Base-by-base conservation (phyloP, 2,888 invertebrate species). In the Alloplasta piceator region DNA sequence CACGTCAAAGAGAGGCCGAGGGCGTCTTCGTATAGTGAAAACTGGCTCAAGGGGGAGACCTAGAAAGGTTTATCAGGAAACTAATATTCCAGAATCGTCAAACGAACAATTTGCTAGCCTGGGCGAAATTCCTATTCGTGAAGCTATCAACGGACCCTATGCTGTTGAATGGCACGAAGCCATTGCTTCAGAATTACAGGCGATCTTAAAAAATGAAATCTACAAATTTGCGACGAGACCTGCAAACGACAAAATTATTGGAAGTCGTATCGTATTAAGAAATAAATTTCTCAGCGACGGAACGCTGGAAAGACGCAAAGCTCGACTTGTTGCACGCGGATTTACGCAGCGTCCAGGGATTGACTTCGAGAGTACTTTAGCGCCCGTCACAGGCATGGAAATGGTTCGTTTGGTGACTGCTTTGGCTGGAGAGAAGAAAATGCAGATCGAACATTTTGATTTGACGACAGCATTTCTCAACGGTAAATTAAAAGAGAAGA, bases 401-500 rank as follows among this genome's bases (percentile, higher is more conserved):
- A 84, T 86, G 2, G 78, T 88, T 48, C 77, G 87, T 56, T 36
- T 85, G 2, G 10, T 87, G 39, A 61, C n/a, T n/a, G n/a, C n/a
- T n/a, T n/a, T 83, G 46, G 84, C 85, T 16, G 84, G 80, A 36
- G 67, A 78, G 64, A 43, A 78, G 6, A 66, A 70, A 7, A 78
- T 86, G 78, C 46, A 77, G 12, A 76, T 87, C 1, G 26, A 79
- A 60, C 86, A 89, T 14, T 70, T 86, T 41, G 86, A 87, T 55
- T 77, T 88, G 4, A 79, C 77, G 6, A 83, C 84, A 2, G 85
- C 86, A 0, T 87, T 83, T 68, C 56, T 87, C 7, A 86, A 86
- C 46, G 86, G 86, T 39, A 60, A 55, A 3, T 26, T 86, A 6
- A 67, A 85, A 9, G 85, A 86, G 46, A 71, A 79, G 16, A 71